Conservation (phyloP, 2,797 vertebrate genomes). For the Onychomys torridus region DNA sequence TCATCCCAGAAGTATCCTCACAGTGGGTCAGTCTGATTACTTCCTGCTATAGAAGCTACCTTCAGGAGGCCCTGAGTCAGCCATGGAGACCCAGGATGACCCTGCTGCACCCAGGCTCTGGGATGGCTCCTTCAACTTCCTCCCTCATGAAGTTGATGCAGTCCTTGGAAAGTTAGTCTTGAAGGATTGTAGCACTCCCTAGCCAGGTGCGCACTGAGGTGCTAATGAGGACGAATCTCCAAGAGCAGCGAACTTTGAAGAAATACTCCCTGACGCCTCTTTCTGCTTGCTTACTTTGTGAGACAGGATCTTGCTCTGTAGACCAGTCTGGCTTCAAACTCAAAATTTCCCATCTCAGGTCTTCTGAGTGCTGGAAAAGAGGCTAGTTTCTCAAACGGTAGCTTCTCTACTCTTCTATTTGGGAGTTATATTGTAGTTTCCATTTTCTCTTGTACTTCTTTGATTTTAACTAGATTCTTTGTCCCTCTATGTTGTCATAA, state of each 20-base stretch:
- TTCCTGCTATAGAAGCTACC: background rate
- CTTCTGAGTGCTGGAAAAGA: background rate
- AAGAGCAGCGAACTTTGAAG: background rate
- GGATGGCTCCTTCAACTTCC: background rate
- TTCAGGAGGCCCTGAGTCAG: background rate
- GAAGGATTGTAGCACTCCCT: background rate
- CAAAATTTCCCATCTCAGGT: background rate
- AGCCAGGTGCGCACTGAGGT: background rate
- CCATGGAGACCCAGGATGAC: background rate
- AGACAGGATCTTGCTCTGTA: background rate
- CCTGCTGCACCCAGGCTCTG: background rate
- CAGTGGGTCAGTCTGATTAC: background rate
- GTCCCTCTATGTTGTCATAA: background rate
- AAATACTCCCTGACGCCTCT: background rate
- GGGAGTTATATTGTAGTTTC: background rate
- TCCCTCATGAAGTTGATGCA: background rate
- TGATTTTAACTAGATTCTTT: conserved; percentile 1
- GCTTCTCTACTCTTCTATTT: conserved; percentile 45
- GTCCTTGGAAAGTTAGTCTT: background rate
- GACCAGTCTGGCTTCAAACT: background rate
- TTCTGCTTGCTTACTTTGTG: background rate
- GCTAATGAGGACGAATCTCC: background rate
- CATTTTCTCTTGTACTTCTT: background rate
- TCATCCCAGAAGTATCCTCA: background rate
- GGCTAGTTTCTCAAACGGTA: conserved; percentile 14